Evolutionary conservation across 2,797 vertebrate species (phyloP).

Genomic region (Carduelis carduelis): DNA sequence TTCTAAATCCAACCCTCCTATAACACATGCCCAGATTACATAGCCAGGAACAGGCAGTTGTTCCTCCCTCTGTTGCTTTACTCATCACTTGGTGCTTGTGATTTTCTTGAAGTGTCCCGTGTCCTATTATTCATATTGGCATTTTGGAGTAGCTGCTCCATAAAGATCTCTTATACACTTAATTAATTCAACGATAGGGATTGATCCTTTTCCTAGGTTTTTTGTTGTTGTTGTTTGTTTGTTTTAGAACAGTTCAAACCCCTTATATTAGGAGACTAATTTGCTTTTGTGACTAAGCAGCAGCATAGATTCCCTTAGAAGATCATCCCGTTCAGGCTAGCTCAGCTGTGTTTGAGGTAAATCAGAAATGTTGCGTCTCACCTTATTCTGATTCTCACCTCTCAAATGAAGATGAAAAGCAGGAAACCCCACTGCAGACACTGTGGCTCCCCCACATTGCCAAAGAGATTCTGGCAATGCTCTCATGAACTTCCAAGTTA

Average conservation of each 20-base stretch:
- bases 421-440: background rate
- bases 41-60: background rate
- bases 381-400: background rate
- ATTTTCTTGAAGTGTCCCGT: background rate
- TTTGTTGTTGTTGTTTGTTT: background rate
- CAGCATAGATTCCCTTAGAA: background rate
- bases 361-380: background rate
- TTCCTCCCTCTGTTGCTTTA: background rate
- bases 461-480: background rate
- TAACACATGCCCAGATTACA: background rate
- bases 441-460: background rate
- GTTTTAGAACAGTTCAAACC: background rate
- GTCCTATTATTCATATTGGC: background rate
- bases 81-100: background rate
- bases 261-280: background rate
- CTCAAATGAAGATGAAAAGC: background rate
- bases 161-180: background rate
- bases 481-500: background rate
- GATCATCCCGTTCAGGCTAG: background rate
- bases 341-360: background rate
- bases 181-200: background rate
- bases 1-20: background rate
- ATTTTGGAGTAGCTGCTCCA: background rate
- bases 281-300: conserved; percentile 18
- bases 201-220: background rate